Percentiles rank a stretch among this genome's conserved stretches.
phyloP scores from a whole-genome alignment of 2,888 invertebrate species.

The Scrobipalpa costella region DNA sequence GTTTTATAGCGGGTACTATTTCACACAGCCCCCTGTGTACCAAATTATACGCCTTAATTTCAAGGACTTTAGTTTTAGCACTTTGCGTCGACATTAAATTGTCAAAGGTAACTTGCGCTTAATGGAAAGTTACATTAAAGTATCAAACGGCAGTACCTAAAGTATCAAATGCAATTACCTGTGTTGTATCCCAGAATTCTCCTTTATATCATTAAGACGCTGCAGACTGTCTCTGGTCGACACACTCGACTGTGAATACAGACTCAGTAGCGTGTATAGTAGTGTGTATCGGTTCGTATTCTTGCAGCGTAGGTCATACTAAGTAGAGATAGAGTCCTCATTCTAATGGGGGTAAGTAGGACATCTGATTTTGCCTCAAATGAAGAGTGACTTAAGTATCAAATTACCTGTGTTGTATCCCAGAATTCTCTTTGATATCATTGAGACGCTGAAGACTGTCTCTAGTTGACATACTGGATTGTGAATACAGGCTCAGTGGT shows the following conservation, averaged over 20 bases:
- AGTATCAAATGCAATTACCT: no score
- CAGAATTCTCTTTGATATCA: slow-evolving; percentile 65
- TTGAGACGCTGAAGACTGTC: slow-evolving; percentile 75
- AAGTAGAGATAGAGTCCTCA: slow-evolving; percentile 78
- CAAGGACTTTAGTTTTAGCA: slow-evolving; percentile 14
- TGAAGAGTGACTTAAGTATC: background rate
- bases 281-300: slow-evolving; percentile 77
- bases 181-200: slow-evolving; percentile 65
- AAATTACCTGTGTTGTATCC: slow-evolving; percentile 68
- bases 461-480: slow-evolving; percentile 72
- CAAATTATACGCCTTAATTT: slow-evolving; percentile 1
- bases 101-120: background rate
- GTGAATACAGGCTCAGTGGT: slow-evolving; percentile 71
- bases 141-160: background rate
- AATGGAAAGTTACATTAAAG: background rate
- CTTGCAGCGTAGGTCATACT: slow-evolving; percentile 81
- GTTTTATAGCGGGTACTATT: slow-evolving; percentile 16
- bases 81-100: slow-evolving; percentile 6
- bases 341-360: slow-evolving; percentile 79
- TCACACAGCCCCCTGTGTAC: background rate
- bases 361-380: slow-evolving; percentile 47
- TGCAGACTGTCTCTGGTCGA: slow-evolving; percentile 74
- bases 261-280: slow-evolving; percentile 69
- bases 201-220: slow-evolving; percentile 73
- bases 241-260: slow-evolving; percentile 74